Evolutionary conservation across 2,797 vertebrate genomes (phyloP).

Genomic region (Morus bassanus): DNA sequence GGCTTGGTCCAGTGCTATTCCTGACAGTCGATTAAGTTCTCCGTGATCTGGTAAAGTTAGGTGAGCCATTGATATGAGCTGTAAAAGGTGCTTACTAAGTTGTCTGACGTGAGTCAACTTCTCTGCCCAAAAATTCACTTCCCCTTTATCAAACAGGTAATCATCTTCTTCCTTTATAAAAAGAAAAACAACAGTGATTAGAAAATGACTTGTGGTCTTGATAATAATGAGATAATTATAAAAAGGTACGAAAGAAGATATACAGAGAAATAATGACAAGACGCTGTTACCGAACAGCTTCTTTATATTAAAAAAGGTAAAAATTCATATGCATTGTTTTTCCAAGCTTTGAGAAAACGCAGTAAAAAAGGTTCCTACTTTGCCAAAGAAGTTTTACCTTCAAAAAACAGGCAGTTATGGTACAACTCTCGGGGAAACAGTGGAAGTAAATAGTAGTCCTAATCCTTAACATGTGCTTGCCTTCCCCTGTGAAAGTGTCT

Average conservation of each 20-base stretch:
- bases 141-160: conserved; percentile 91
- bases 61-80: conserved; percentile 29
- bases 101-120: conserved; percentile 81
- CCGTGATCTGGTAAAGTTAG: not conserved
- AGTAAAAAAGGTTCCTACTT: not conserved
- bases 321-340: not conserved
- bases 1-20: conserved; percentile 64
- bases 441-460: not conserved
- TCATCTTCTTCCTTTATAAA: conserved; percentile 85
- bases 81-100: conserved; percentile 79
- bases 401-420: not conserved
- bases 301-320: not conserved
- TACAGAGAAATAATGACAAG: not conserved
- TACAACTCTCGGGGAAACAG: not conserved
- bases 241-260: not conserved
- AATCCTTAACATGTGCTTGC: conserved; percentile 32
- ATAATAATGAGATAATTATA: not conserved
- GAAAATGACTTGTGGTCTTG: not conserved
- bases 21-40: conserved; percentile 60
- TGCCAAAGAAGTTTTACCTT: not conserved
- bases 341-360: not conserved
- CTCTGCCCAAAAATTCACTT: conserved; percentile 94
- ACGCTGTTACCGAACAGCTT: not conserved
- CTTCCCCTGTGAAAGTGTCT: conserved; percentile 1
- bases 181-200: conserved; percentile 6